Evolutionary conservation across 2,113 vertebrate species (phyloP).

Genomic region (Fulmarus glacialis): DNA sequence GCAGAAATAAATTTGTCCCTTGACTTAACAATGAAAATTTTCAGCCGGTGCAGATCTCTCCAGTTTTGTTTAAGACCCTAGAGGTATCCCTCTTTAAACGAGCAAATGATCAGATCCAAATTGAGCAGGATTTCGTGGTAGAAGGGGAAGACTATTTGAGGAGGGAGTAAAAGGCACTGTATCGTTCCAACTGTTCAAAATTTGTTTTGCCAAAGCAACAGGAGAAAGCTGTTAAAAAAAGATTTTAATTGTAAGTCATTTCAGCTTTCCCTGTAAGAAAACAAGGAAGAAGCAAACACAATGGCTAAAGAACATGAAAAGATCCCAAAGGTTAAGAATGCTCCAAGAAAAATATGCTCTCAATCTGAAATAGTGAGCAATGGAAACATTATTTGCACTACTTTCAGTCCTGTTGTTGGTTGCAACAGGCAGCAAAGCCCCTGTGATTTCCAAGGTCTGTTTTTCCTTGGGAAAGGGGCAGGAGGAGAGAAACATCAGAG

Average conservation of each 20-base stretch:
- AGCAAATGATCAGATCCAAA: not conserved
- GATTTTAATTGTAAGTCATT: slow-evolving; percentile 20
- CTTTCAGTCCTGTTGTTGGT: not conserved
- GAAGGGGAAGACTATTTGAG: not conserved
- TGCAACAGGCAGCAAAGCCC: not conserved
- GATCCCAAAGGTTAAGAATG: slow-evolving; percentile 42
- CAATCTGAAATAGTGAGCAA: not conserved
- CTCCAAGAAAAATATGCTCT: slow-evolving; percentile 64
- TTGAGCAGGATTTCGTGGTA: not conserved
- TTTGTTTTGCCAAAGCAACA: slow-evolving; percentile 51
- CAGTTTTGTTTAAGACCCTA: not conserved
- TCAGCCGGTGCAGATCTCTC: not conserved
- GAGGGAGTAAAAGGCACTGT: not conserved
- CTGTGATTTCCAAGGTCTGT: not conserved
- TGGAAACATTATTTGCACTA: not conserved
- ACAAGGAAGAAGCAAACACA: slow-evolving; percentile 50
- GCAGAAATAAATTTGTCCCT: not conserved
- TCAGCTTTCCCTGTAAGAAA: not conserved
- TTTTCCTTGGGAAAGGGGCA: not conserved
- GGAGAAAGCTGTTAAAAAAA: slow-evolving; percentile 65
- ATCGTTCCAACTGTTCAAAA: not conserved
- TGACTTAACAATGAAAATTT: not conserved
- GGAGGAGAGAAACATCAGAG: not conserved
- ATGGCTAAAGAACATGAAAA: slow-evolving; percentile 41
- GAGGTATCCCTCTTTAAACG: not conserved